A percentile compares a stretch with the other conserved stretches of the same genome.
Evolutionary conservation across 2,797 vertebrate species (phyloP).

Genomic region (Epinephelus coioides): DNA sequence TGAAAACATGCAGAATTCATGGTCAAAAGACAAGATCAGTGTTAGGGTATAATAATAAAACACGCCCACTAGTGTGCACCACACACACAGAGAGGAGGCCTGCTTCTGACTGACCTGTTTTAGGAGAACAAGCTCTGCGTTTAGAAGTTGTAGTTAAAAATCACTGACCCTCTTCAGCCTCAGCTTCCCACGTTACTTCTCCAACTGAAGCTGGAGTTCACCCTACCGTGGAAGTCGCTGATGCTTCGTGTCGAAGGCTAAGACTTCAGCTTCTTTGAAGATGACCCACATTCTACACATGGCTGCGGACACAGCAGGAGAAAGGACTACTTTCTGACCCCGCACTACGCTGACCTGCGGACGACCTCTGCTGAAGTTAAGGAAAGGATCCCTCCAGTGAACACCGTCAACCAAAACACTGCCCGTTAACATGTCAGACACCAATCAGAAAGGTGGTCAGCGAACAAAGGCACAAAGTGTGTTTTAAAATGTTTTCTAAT

Average conservation of each 20-base stretch:
- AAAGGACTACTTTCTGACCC: constrained; percentile 77
- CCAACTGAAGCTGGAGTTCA: constrained; percentile 52
- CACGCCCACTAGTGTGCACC: not conserved
- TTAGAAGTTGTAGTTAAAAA: constrained; percentile 33
- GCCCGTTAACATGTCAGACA: constrained; percentile 44
- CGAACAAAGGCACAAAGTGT: constrained; percentile 19
- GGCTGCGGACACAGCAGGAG: constrained; percentile 81
- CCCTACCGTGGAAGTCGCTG: constrained; percentile 50
- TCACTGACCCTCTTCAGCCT: constrained; percentile 24
- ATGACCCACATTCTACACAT: constrained; percentile 84
- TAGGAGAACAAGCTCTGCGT: constrained; percentile 18
- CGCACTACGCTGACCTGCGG: constrained; percentile 61
- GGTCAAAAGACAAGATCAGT: constrained; percentile 28
- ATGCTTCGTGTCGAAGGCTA: constrained; percentile 62
- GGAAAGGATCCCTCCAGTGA: constrained; percentile 57
- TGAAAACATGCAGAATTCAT: constrained; percentile 24
- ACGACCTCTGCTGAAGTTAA: constrained; percentile 64
- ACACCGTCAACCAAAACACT: constrained; percentile 54
- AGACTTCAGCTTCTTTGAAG: constrained; percentile 76
- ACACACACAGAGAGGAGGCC: not conserved
- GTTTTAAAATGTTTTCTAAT: constrained; percentile 41
- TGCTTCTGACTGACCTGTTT: constrained; percentile 8
- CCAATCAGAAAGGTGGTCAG: constrained; percentile 16
- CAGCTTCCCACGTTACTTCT: constrained; percentile 41
- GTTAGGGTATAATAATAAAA: constrained; percentile 6